These are phyloP conservation scores for Drosophila parthenogenetica DNA, from an alignment of 2,888 invertebrate genomes.

Conservation along the genomic window DNA sequence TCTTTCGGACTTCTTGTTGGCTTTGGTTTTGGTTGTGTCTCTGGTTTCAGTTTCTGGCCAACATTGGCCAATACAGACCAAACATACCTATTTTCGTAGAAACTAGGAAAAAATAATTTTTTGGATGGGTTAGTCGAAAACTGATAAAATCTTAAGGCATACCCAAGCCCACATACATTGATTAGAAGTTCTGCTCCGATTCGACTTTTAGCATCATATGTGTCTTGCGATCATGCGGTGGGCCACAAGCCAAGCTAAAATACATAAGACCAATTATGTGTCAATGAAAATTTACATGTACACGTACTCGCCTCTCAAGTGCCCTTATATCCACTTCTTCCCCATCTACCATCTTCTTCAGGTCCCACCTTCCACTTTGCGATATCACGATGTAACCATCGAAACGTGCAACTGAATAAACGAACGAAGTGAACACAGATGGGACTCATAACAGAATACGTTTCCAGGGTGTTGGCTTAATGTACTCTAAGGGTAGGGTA, in stretches of 20 bases:
- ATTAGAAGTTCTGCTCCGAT: constrained; percentile 48
- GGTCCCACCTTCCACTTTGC: constrained; percentile 15
- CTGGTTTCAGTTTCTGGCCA: constrained; percentile 31
- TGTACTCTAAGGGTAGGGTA: background rate
- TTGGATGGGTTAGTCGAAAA: constrained; percentile 81
- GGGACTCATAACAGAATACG: constrained; percentile 12
- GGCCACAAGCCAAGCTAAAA: constrained; percentile 57
- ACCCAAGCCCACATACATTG: constrained; percentile 33
- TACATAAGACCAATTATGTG: constrained; percentile 81
- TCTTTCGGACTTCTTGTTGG: constrained; percentile 14
- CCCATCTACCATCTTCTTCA: background rate
- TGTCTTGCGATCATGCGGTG: constrained; percentile 54
- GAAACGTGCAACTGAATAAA: constrained; percentile 73
- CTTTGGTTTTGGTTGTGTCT: constrained; percentile 1
- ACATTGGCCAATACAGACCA: constrained; percentile 36
- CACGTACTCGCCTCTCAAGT: constrained; percentile 71
- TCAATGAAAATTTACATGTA: constrained; percentile 65
- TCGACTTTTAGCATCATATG: constrained; percentile 30
- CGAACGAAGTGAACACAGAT: constrained; percentile 29
- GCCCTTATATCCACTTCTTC: constrained; percentile 27
- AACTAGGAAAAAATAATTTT: constrained; percentile 31
- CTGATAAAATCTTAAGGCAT: constrained; percentile 71
- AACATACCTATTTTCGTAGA: constrained; percentile 68
- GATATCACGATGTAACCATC: constrained; percentile 68
- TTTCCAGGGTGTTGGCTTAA: constrained; percentile 30